Evolutionary conservation across 2,113 vertebrate species (phyloP), one percentile per base, ranked within the genome.

Genomic region (Syrrhaptes paradoxus): DNA sequence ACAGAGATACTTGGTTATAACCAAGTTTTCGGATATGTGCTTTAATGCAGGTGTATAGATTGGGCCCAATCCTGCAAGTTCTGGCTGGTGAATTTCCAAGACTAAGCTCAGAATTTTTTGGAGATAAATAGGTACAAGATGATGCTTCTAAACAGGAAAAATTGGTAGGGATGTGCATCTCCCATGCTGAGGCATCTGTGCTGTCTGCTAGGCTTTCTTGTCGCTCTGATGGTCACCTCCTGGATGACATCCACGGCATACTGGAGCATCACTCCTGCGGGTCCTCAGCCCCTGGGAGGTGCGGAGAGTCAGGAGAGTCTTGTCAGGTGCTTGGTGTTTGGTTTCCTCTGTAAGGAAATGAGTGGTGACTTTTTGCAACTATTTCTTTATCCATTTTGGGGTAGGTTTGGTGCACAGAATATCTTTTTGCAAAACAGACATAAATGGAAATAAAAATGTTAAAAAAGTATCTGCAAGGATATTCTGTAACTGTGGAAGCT

Each of bases 191-290:
- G 38, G 55, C 12, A 15, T 43, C 66, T 24, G 26, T 59, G 34
- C 38, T 38, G 8, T 75, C 21, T 65, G 74, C 31, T 7, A 26
- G 65, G 26, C 67, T 90, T 63, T 55, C 32, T 72, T 2, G 2
- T 21, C 4, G 4, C 57, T 67, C 32, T 32, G 66, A 10, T 36
- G 71, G 32, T 72, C 86, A 73, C 38, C 62, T 76, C 48, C 49
- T 17, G 8, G 15, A 55, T 70, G 63, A 26, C 34, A 59, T 3
- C 17, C 11, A 2, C 0, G 0, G 24, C 34, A 36, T 24, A 2
- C 26, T 1, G 10, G 46, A 43, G 38, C 65, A 36, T 58, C n/a
- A 1, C 43, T 63, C 34, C 16, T 10, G 26, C 7, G 4, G 6
- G 54, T 48, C n/a, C 28, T 17, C n/a, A 74, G 36, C 10, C 34